Base-by-base conservation (phyloP, 2,888 invertebrate genomes). In the Nomada ruficornis region DNA sequence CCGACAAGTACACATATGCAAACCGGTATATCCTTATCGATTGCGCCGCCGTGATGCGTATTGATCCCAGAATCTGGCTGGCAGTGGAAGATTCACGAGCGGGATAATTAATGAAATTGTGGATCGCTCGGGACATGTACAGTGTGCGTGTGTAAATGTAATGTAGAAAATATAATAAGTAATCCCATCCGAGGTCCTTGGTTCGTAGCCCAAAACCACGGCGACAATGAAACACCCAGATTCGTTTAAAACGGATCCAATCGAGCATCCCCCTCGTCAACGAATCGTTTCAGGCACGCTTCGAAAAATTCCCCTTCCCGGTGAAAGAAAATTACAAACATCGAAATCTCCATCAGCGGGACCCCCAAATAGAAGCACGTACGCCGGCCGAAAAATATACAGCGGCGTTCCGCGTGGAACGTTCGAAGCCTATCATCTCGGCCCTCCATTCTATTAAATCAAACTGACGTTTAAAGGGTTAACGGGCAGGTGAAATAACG, bases 11-110 rank as follows among this genome's bases (percentile, higher is more conserved):
- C 36, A 36, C 7, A 36, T 36, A 81, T 85, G 83, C 85, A 84
- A 81, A 87, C 85, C 85, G 87, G 83, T 87, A 87, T 81, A 81
- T 73, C 63, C 55, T 62, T 68, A 77, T 77, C 77, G 80, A 84
- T 80, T 68, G 71, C 65, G 67, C 70, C 20, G 65, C 42, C 75
- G 72, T 72, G 65, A 82, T 52, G 82, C 82, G 68, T 78, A 60
- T 64, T 68, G 62, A 71, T 64, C 55, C 11, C 18, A 64, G 23
- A 26, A 13, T 18, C 64, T 47, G 47, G 9, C 15, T 23, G 15
- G 20, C 23, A 36, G 29, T 1, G 11, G 29, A 15, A 15, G 36
- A 36, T 36, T 36, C 36, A 36, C 36, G 36, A 7, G 36, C 7
- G 36, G 36, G 36, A 36, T 36, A 36, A 36, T 36, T 36, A 36